These are phyloP conservation scores for Spilarctia lutea DNA, from an alignment of 2,888 invertebrate genomes.

Conservation along the genomic window DNA sequence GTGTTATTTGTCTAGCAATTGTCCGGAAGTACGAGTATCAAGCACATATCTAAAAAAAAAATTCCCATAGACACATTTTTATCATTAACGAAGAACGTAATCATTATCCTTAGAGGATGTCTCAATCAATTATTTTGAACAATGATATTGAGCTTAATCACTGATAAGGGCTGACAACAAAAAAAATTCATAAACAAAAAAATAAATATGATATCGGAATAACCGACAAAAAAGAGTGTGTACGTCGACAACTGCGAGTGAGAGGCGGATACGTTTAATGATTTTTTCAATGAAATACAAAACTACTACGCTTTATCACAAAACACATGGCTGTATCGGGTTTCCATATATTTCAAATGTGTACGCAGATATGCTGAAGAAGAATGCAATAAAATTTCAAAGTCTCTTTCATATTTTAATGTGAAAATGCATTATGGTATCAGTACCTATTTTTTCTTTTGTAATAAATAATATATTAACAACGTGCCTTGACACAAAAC, in stretches of 20 bases:
- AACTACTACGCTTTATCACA: background rate
- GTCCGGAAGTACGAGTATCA: background rate
- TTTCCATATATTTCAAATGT: background rate
- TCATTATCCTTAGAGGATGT: background rate
- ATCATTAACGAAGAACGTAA: background rate
- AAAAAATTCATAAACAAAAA: background rate
- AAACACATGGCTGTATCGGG: conserved; percentile 9
- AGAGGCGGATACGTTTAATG: background rate
- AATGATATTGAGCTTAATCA: background rate
- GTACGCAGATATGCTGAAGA: background rate
- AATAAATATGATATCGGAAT: too few species aligned
- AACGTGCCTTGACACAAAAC: conserved; percentile 2
- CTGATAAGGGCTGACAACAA: background rate
- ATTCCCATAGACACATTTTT: background rate
- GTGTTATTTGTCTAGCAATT: background rate
- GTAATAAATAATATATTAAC: conserved; percentile 7
- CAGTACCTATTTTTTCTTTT: background rate
- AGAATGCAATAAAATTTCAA: background rate
- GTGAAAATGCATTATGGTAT: background rate
- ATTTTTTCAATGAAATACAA: conserved; percentile 1
- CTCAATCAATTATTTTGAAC: background rate
- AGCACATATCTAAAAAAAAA: background rate
- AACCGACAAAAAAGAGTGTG: background rate
- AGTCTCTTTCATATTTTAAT: background rate
- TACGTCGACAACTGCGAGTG: background rate